Base-by-base conservation (phyloP, 2,797 vertebrate genomes). In the Melanotaenia boesemani region DNA sequence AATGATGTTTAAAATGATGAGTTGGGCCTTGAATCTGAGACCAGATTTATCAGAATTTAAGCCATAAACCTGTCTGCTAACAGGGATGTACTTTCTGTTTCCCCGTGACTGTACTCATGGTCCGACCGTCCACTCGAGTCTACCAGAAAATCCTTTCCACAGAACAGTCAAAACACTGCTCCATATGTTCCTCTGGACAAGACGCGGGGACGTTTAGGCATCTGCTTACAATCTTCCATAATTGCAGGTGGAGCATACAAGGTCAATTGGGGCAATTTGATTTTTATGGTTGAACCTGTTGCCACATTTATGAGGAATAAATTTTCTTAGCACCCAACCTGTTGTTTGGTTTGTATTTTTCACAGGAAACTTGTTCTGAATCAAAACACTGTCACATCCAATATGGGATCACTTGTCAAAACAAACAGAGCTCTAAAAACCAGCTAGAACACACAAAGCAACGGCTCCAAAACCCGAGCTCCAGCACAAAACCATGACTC, bases 211-310 rank as follows among this genome's bases (percentile, higher is more conserved):
- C 57, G 73, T 93, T 91, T 91, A 88, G 90, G 94, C 97, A 98
- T 98, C 97, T 98, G 97, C 96, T 97, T 96, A 97, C 96, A 97
- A 98, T 98, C 95, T 86, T 85, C 94, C 91, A 95, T 95, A 97
- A 97, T 97, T 98, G 96, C 95, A 95, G 95, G 93, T 95, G 95
- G 95, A 95, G 94, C 94, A 92, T 92, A 91, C 91, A 95, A 96
- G 97, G 97, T 98, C 97, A 97, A 96, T 95, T 96, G 95, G 94
- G 88, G 94, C 96, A 96, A 96, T 97, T 97, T 93, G 91, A 94
- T 95, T 96, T 90, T 94, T 91, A 95, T 96, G 96, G 96, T 95
- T 90, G 93, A 96, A 96, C 95, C 94, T 95, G 93, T 94, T 91
- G 92, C 94, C 90, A 90, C 87, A 91, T 92, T 93, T 94, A 94